Base-by-base conservation (phyloP, 2,888 invertebrate species). In the Nemoura dubitans region DNA sequence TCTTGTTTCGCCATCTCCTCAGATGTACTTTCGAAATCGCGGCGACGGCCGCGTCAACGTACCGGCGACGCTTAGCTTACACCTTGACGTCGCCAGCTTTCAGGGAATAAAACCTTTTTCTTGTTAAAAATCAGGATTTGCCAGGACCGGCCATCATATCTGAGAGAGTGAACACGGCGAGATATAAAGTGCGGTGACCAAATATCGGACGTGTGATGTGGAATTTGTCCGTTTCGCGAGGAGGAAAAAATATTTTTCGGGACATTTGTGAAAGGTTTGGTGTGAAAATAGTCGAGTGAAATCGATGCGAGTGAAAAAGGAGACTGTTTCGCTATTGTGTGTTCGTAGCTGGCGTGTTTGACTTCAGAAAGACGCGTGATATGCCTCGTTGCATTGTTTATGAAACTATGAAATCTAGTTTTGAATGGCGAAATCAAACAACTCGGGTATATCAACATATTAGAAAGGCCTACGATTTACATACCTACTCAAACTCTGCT, bases 71-170 rank as follows among this genome's bases (percentile, higher is more conserved):
- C 59, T 59, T 59, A 59, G 59, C 59, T 59, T 78, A 78, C 78
- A 26, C 28, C 28, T 27, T 78, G 28, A 28, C 78, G 78, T 26
- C 3, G 78, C 78, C 27, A 78, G 27, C 27, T 28, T 78, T 78
- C 28, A 27, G 28, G 78, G 25, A 78, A 78, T 78, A 78, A 78
- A 78, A 78, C 78, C 78, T 10, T 78, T 78, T 78, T 78, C 78
- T 78, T 78, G 78, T 78, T 28, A 27, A 26, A 78, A 78, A 78
- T 78, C 78, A 27, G 78, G 28, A 59, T 59, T 59, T 59, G 6
- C 59, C 59, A 14, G 21, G 59, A 59, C 21, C 59, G 21, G 59
- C 59, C 59, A 21, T 59, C 59, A 59, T 59, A 59, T 59, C 59
- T 59, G 59, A 59, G 59, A 21, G 59, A 59, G 59, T 59, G 59